Evolutionary conservation across 1,140 invertebrate species (phyloP), one percentile per base, ranked within the genome.

Genomic region (Conopomorpha cramerella): DNA sequence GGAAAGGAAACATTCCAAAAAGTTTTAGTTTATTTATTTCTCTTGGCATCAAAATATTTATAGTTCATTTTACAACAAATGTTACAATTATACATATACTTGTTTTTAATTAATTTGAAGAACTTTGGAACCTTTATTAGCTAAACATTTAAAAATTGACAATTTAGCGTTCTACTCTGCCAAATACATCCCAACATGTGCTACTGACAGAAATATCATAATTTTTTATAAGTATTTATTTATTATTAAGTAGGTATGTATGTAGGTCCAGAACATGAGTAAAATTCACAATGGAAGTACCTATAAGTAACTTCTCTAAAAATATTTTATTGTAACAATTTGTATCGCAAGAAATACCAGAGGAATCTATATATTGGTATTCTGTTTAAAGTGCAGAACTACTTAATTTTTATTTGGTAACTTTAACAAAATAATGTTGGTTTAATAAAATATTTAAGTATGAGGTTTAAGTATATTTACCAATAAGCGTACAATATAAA

Each of bases 391-490:
- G 43, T 64, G 55, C n/a, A n/a, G n/a, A n/a, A n/a, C n/a, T 59
- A 67, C 52, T 59, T 64, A 65, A 53, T n/a, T 53, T 61, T 72
- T 66, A 68, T 72, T 70, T 72, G 67, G 67, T 68, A 72, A 68
- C 64, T 64, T 55, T 55, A 55, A 60, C 47, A 57, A 57, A n/a
- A n/a, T n/a, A n/a, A 52, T 51, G 59, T 51, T 50, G 44, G 48
- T 47, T 23, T 23, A 6, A 23, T 23, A 23, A 6, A 23, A 6
- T 23, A 23, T 23, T 23, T 6, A 6, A 23, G 4, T 23, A 23
- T 6, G 10, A 6, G 10, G 4, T 6, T 23, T 23, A 23, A 10
- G 19, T 23, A 23, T 23, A 23, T 23, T 23, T 6, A n/a, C n/a
- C n/a, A n/a, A n/a, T n/a, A n/a, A n/a, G n/a, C n/a, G n/a, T n/a